Conservation (phyloP, 2,797 vertebrate genomes). For the Scolopax rusticola region DNA sequence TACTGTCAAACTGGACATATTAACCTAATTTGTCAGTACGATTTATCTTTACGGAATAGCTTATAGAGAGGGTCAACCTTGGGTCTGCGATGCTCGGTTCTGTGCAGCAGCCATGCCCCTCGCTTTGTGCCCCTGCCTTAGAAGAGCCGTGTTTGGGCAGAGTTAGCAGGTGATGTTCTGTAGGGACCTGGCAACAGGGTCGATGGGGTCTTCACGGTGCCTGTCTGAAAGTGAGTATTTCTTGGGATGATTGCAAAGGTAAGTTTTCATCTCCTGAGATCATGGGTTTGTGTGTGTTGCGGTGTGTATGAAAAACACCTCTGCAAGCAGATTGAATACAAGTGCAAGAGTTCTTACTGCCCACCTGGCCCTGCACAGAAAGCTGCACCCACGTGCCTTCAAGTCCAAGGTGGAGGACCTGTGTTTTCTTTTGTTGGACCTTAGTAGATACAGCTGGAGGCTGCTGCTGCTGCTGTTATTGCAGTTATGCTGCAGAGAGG, state of each 20-base stretch:
- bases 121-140: background rate
- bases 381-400: background rate
- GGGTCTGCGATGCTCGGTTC: background rate
- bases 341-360: background rate
- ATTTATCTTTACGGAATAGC: background rate
- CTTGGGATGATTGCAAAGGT: background rate
- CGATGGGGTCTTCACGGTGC: rapidly evolving
- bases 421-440: background rate
- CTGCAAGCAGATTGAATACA: background rate
- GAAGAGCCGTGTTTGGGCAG: background rate
- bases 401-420: background rate
- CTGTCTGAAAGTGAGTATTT: background rate
- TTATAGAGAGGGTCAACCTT: background rate
- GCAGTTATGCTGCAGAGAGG: background rate
- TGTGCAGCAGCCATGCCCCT: background rate
- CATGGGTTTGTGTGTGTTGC: background rate
- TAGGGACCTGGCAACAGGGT: background rate
- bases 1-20: background rate
- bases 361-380: background rate
- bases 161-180: background rate
- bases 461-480: background rate
- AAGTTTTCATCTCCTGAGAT: background rate
- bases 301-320: background rate
- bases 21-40: background rate
- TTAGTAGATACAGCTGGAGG: background rate